Evolutionary conservation across 2,888 invertebrate species (phyloP), one percentile per base, ranked within the genome.

Genomic region (Euplagia quadripunctaria): DNA sequence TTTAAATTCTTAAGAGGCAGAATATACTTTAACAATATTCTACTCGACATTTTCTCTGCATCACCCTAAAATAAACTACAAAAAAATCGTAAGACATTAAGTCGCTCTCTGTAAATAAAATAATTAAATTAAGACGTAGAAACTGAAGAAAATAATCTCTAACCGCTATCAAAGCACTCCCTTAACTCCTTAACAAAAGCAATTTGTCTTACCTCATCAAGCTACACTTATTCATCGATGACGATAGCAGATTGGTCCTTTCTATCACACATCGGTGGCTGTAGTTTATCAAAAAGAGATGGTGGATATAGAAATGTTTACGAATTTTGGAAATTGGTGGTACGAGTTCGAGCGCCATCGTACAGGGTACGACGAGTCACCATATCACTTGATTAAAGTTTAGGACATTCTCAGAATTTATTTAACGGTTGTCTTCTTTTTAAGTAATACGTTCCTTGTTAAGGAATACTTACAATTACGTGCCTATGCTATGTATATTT

Each of bases 261-360:
- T 71, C 66, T 74, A 58, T 84, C 70, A 68, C 58, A 69, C 84
- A 20, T 71, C 17, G 41, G 46, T 1, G 11, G 61, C 42, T 55
- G n/a, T 61, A 8, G 12, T 63, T 70, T 72, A 71, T 49, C 51
- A 51, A 73, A 83, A 51, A 72, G 69, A 65, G 77, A 84, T 51
- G 69, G 61, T 17, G 63, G 51, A 71, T 80, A 75, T 63, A 75
- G 14, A 80, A 83, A 77, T 84, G 75, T 84, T 84, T 75, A 82
- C 75, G 72, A 84, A 82, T 79, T 83, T 83, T 77, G 74, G 79
- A 75, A 82, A 82, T 84, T 80, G 77, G 73, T 79, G 72, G 77
- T 75, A 75, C 74, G 79, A 71, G 72, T 76, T 79, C 79, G 75
- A 82, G 78, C 75, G 74, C 70, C 64, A 72, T 72, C 68, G 46